These are phyloP conservation scores for Leucozona laternaria DNA, from an alignment of 2,888 invertebrate genomes.

Conservation along the genomic window DNA sequence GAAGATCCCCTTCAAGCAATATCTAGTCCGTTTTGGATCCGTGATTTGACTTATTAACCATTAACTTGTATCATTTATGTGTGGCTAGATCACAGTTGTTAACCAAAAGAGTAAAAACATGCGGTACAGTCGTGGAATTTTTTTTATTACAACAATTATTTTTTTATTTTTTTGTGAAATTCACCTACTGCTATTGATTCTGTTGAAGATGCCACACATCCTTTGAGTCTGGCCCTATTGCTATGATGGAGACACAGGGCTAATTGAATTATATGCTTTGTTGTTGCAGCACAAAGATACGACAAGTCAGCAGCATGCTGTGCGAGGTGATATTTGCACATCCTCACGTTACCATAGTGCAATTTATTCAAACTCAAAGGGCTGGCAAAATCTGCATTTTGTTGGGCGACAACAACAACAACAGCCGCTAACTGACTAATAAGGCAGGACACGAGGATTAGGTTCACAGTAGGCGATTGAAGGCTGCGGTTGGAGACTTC, in stretches of 20 bases:
- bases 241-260: slow-evolving; percentile 65
- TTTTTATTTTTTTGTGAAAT: slow-evolving; percentile 2
- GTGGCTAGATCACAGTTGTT: too few species aligned
- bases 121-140: too few species aligned
- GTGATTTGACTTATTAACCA: too few species aligned
- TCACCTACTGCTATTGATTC: slow-evolving; percentile 25
- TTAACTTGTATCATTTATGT: too few species aligned
- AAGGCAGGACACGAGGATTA: slow-evolving; percentile 74
- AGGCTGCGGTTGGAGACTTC: slow-evolving; percentile 28
- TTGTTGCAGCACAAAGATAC: slow-evolving; percentile 65
- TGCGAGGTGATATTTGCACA: slow-evolving; percentile 72
- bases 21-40: too few species aligned
- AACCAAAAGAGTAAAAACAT: too few species aligned
- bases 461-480: slow-evolving; percentile 68
- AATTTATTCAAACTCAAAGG: slow-evolving; percentile 70
- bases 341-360: slow-evolving; percentile 69
- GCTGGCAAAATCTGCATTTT: slow-evolving; percentile 68
- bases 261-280: slow-evolving; percentile 75
- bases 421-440: slow-evolving; percentile 67
- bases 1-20: too few species aligned
- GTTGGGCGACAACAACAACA: slow-evolving; percentile 59
- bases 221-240: slow-evolving; percentile 40
- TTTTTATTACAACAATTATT: too few species aligned
- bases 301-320: slow-evolving; percentile 68
- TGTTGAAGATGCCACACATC: slow-evolving; percentile 67